Evolutionary conservation across 2,113 vertebrate genomes (phyloP), one percentile per base, ranked within the genome.

Genomic region (Rhea pennata): DNA sequence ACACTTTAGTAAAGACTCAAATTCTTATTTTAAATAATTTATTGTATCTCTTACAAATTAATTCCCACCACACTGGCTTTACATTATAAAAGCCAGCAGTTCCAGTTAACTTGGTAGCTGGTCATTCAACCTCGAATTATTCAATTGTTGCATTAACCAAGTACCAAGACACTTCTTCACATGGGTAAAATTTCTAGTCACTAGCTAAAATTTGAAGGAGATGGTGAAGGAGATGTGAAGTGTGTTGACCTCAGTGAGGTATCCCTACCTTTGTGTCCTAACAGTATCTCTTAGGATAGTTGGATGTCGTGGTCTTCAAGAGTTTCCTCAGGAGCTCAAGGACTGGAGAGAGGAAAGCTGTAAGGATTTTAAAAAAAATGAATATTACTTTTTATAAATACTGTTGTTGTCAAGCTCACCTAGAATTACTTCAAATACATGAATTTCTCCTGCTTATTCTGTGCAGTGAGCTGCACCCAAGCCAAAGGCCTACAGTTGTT

Each of bases 401-500:
- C 3, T 82, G 5, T 15, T 71, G 11, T 46, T 77, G 6, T 53
- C 31, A 78, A 10, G 9, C 22, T 85, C 70, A 5, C 39, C 65
- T 82, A 31, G 84, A 84, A 81, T 81, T 8, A 13, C 39, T 88
- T 88, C 12, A 66, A 74, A 58, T 48, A 33, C 10, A 9, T 33
- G 1, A n/a, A 12, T 58, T 72, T 78, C 2, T 73, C 48, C 36
- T 12, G 1, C 27, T 70, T 71, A 29, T 76, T 93, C 93, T 76
- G 39, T n/a, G 6, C 6, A 59, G n/a, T 72, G 62, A 61, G 15
- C 10, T 58, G 17, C 46, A 42, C 22, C 1, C 0, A 1, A 73
- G 16, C 13, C 40, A 29, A 26, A 39, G 29, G 54, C 14, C 44
- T 39, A 19, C 56, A 75, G 16, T 50, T 16, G 20, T 8, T 79